These are phyloP conservation scores for Gorsachius goisagi DNA, from an alignment of 2,113 vertebrate species.

Conservation along the genomic window DNA sequence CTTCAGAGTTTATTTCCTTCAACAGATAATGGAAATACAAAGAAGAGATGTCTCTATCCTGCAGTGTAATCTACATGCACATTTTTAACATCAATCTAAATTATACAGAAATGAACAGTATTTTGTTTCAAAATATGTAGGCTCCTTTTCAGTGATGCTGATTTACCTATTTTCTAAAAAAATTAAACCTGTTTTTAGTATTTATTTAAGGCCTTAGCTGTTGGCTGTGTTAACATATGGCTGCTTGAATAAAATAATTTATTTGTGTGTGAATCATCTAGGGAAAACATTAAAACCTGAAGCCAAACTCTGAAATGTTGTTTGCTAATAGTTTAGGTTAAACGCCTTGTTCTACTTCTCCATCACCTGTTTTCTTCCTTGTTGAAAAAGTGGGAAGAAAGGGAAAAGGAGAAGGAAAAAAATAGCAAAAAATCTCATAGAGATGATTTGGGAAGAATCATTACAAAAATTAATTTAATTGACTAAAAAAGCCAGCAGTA, in stretches of 20 bases:
- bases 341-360: not conserved
- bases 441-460: not conserved
- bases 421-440: not conserved
- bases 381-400: not conserved
- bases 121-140: not conserved
- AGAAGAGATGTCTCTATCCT: not conserved
- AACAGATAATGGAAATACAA: not conserved
- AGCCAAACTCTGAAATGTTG: not conserved
- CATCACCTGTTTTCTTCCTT: not conserved
- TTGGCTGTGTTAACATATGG: not conserved
- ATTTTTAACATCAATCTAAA: not conserved
- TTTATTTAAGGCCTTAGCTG: not conserved
- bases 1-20: not conserved
- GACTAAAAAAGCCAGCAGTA: not conserved
- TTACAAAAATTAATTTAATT: not conserved
- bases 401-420: not conserved
- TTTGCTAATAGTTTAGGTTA: not conserved
- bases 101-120: not conserved
- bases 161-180: not conserved
- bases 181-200: not conserved
- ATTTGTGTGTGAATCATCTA: not conserved
- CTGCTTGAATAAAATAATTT: not conserved
- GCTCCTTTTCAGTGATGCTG: not conserved
- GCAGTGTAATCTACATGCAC: not conserved
- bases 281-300: not conserved